Base-by-base conservation (phyloP, 2,888 invertebrate species). In the Zaprionus obscuricornis region DNA sequence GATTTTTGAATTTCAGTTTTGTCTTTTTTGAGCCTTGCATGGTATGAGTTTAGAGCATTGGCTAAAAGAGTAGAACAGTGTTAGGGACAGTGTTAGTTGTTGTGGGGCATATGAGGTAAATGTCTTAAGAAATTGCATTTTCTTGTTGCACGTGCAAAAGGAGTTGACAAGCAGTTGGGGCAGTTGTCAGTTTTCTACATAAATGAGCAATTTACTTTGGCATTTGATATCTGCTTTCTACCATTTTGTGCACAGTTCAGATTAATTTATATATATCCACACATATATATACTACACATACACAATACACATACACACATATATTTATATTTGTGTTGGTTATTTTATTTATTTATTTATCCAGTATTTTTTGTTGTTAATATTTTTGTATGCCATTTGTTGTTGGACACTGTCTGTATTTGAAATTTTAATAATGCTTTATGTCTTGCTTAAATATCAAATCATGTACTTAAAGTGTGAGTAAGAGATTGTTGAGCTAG, bases 71-170 rank as follows among this genome's bases (percentile, higher is more conserved):
- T n/a, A n/a, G n/a, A n/a, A n/a, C 4, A 13, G 31, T 42, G 54
- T 63, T 42, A 17, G 63, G 55, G 34, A 22, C 29, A 27, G 39
- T 33, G 10, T 29, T 13, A 20, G 26, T 29, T 11, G 17, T 18
- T 39, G 17, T 26, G 29, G 52, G 8, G 17, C 40, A 29, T n/a
- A n/a, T n/a, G n/a, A n/a, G 16, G 47, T 7, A 60, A 85, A 84
- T 81, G 77, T 85, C 86, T 79, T 81, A 85, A 79, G 86, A 79
- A 76, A 84, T 70, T 73, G 77, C 74, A 81, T 73, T 84, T 66
- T 66, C 69, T 66, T 69, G 77, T 67, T 75, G 63, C 77, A 67
- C 40, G 34, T 10, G 56, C 10, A 5, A 4, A 5, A n/a, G 42
- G 37, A 39, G 6, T 18, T 22, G 18, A 10, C 27, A 14, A 7